These are phyloP conservation scores for Zoroaster sp. DNA, from an alignment of 53 echinoderm and acorn worm genomes.

Conservation along the genomic window DNA sequence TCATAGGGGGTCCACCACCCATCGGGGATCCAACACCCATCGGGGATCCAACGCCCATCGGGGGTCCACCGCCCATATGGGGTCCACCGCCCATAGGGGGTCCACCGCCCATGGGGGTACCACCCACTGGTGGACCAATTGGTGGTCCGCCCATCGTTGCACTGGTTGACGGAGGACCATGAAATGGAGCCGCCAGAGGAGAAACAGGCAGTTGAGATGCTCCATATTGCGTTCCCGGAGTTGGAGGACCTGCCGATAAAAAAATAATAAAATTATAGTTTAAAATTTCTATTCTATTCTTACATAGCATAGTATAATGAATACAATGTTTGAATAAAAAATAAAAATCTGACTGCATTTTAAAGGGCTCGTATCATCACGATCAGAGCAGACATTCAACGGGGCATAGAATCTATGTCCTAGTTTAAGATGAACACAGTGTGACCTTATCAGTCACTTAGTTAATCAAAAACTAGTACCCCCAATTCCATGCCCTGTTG, in stretches of 20 bases:
- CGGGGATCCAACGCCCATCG: constrained; percentile 17
- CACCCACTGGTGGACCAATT: background rate
- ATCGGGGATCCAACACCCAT: constrained; percentile 5
- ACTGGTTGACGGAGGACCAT: background rate
- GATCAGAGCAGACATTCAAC: no score
- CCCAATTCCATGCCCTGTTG: no score
- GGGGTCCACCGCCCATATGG: constrained; percentile 20
- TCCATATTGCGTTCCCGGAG: constrained; percentile 6
- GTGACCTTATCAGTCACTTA: no score
- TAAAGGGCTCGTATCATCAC: no score
- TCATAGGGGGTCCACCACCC: constrained; percentile 50
- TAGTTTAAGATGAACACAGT: no score
- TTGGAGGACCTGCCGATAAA: constrained; percentile 24
- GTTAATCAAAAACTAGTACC: no score
- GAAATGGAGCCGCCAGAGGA: background rate
- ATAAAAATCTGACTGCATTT: no score
- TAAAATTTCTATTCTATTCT: no score
- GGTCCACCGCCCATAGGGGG: background rate
- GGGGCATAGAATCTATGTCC: no score
- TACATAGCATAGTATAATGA: no score
- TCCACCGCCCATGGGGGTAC: background rate
- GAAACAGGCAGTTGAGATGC: constrained; percentile 26
- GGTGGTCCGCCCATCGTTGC: constrained; percentile 45
- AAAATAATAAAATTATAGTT: no score
- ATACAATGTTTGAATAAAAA: no score